Evolutionary conservation across 1,140 invertebrate genomes (phyloP).

Genomic region (Ditylenchus dipsaci): DNA sequence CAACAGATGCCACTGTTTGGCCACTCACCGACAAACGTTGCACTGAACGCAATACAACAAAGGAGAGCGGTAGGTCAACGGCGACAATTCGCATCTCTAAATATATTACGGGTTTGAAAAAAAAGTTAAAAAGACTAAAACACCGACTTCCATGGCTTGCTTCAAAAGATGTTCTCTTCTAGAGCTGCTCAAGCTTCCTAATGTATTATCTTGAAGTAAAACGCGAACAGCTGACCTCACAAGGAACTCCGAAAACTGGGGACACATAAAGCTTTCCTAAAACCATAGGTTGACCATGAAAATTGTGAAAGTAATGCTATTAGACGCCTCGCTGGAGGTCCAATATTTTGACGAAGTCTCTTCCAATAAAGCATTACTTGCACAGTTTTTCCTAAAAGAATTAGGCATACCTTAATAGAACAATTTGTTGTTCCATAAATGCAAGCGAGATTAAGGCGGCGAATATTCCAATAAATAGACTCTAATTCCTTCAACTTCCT

Average conservation of each 20-base stretch:
- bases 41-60: constrained; percentile 5
- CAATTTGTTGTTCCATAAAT: not conserved
- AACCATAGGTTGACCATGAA: too few relatives aligned
- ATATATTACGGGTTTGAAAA: not conserved
- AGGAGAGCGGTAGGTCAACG: constrained; percentile 3
- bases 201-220: not conserved
- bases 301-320: too few relatives aligned
- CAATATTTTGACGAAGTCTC: too few relatives aligned
- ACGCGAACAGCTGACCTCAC: not conserved
- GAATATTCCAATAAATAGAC: not conserved
- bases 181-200: not conserved
- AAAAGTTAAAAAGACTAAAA: not conserved
- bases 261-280: too few relatives aligned
- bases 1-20: not conserved
- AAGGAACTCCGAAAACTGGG: too few relatives aligned
- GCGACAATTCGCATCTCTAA: constrained; percentile 13
- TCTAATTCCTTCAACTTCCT: not conserved
- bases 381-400: too few relatives aligned
- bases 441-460: not conserved
- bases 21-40: not conserved
- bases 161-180: not conserved
- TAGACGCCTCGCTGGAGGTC: too few relatives aligned
- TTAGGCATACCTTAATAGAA: not conserved
- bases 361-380: too few relatives aligned
- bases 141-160: not conserved